Percentiles rank a stretch among this genome's conserved stretches.
These are phyloP conservation scores for Tethya wilhelma DNA, from an alignment of 37 sponge, comb jelly and placozoan species.

Conservation along the genomic window DNA sequence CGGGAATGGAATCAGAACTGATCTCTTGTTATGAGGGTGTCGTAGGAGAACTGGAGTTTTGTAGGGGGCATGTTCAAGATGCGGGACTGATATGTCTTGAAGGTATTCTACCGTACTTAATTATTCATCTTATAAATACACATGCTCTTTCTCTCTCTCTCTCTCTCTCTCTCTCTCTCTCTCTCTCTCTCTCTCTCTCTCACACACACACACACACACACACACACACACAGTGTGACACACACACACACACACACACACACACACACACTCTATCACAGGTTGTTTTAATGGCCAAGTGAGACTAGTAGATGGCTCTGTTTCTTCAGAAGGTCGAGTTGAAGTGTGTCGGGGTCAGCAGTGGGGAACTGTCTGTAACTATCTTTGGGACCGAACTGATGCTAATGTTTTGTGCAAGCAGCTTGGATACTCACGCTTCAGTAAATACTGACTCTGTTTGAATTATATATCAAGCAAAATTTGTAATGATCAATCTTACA, in stretches of 20 bases:
- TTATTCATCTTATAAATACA: no score
- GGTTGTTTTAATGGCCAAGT: not conserved
- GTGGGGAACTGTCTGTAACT: constrained; percentile 40
- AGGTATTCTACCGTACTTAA: no score
- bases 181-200: no score
- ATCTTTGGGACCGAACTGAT: not conserved
- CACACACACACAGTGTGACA: no score
- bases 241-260: no score
- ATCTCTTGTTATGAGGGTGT: not conserved
- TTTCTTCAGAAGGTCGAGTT: constrained; percentile 7
- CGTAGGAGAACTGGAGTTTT: not conserved
- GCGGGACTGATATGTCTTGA: not conserved
- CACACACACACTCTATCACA: no score
- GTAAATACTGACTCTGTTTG: not conserved
- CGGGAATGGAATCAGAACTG: not conserved
- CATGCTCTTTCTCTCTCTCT: no score
- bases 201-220: no score
- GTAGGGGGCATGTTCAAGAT: not conserved
- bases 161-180: no score
- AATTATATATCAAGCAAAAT: not conserved
- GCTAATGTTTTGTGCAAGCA: constrained; percentile 33
- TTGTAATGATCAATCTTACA: not conserved
- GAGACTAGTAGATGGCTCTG: not conserved
- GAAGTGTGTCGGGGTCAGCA: constrained; percentile 13
- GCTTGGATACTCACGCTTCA: constrained; percentile 34